Conservation (phyloP, 2,888 invertebrate species). For the Seira ritae region DNA sequence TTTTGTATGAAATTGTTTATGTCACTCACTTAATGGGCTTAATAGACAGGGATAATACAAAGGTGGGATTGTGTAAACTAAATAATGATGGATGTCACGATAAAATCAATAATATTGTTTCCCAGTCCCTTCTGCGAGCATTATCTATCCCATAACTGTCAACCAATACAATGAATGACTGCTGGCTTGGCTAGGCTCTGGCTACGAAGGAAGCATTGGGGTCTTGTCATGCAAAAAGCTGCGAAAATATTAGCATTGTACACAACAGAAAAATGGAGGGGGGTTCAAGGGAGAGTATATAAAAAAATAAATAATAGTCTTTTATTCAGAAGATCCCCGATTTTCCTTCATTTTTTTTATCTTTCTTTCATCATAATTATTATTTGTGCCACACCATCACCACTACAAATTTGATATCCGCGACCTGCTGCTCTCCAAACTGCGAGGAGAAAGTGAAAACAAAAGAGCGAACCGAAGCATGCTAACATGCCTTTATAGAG, state of each 20-base stretch:
- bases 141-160: conserved; percentile 42
- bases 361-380: conserved; percentile 18
- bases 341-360: too few species aligned
- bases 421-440: conserved; percentile 32
- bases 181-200: background rate
- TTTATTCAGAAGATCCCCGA: too few species aligned
- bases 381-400: conserved; percentile 6
- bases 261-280: too few species aligned
- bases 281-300: too few species aligned
- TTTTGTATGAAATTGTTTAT: background rate
- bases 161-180: conserved; percentile 34
- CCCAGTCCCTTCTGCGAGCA: conserved; percentile 10
- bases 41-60: background rate
- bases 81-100: conserved; percentile 68
- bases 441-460: conserved; percentile 21
- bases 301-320: too few species aligned
- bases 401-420: conserved; percentile 20
- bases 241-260: conserved; percentile 32
- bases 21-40: conserved; percentile 9
- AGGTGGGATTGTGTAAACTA: background rate
- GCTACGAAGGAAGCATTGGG: background rate
- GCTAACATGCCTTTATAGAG: too few species aligned
- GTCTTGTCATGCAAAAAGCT: conserved; percentile 32
- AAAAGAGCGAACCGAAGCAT: background rate
- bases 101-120: conserved; percentile 53